Conservation (phyloP, 2,113 vertebrate genomes). For the Acanthisitta chloris region DNA sequence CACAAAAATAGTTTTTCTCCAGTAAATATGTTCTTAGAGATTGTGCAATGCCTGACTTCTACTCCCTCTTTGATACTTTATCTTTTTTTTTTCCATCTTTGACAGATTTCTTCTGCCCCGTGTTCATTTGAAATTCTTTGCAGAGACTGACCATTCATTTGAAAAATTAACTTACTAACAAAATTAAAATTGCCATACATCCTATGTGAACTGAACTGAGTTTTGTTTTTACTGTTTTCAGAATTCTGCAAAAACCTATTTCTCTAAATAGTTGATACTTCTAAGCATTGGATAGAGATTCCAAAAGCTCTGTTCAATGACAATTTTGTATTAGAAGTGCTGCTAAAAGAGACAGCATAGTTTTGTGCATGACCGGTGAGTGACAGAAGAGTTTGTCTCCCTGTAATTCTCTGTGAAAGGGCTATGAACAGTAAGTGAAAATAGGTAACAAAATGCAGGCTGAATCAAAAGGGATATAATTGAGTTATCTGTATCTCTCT, state of each 20-base stretch:
- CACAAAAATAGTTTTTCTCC: not conserved
- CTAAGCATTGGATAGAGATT: not conserved
- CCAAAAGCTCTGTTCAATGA: not conserved
- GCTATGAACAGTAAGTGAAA: not conserved
- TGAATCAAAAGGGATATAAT: not conserved
- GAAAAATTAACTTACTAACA: not conserved
- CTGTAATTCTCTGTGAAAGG: not conserved
- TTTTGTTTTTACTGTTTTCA: not conserved
- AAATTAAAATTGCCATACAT: not conserved
- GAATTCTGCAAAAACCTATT: not conserved
- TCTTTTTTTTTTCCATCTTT: not conserved
- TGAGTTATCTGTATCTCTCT: not conserved
- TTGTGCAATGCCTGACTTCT: not conserved
- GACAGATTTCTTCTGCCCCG: not conserved
- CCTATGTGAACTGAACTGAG: not conserved
- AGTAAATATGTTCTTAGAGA: not conserved
- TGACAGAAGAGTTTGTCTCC: not conserved
- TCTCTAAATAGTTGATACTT: not conserved
- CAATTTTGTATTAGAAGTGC: not conserved
- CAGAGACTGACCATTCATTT: not conserved
- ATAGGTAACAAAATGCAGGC: not conserved
- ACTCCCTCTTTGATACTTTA: not conserved
- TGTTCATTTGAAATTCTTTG: not conserved
- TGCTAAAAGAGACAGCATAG: not conserved
- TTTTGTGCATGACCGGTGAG: not conserved